A percentile compares a stretch with the other conserved stretches of the same genome.
phyloP scores from a whole-genome alignment of 1,140 invertebrate genomes.

The Drosophila truncata region DNA sequence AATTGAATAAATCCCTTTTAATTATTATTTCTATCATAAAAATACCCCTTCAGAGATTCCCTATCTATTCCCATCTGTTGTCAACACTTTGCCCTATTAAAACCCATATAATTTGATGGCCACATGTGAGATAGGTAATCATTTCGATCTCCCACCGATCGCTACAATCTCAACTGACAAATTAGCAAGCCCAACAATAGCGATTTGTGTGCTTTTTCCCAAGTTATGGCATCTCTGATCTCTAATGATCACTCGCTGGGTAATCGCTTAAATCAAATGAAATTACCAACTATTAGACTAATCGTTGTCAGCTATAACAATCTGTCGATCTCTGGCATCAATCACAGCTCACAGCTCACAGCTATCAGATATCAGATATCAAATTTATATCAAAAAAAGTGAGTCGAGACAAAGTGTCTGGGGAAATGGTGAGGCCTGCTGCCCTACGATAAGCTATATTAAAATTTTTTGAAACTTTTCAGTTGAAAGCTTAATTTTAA shows the following conservation, averaged over 20 bases:
- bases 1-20: background rate
- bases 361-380: background rate
- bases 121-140: slow-evolving; percentile 13
- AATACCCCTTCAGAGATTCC: background rate
- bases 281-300: slow-evolving; percentile 53
- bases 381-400: slow-evolving; percentile 4
- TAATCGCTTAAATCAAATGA: slow-evolving; percentile 50
- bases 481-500: slow-evolving; percentile 81
- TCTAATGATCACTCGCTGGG: slow-evolving; percentile 45
- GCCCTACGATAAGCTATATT: slow-evolving; percentile 2
- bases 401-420: slow-evolving; percentile 14
- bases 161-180: slow-evolving; percentile 48
- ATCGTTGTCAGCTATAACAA: slow-evolving; percentile 45
- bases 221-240: slow-evolving; percentile 45
- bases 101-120: slow-evolving; percentile 19
- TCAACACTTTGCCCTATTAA: slow-evolving; percentile 17
- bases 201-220: background rate
- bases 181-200: slow-evolving; percentile 21
- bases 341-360: slow-evolving; percentile 22
- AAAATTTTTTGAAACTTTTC: slow-evolving; percentile 62
- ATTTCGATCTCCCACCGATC: slow-evolving; percentile 9
- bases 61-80: background rate
- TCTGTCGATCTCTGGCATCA: slow-evolving; percentile 23
- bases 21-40: background rate
- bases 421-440: background rate